A percentile compares a stretch with the other conserved stretches of the same genome.
Conservation (phyloP, 2,888 invertebrate genomes). For the Troilus luridus region DNA sequence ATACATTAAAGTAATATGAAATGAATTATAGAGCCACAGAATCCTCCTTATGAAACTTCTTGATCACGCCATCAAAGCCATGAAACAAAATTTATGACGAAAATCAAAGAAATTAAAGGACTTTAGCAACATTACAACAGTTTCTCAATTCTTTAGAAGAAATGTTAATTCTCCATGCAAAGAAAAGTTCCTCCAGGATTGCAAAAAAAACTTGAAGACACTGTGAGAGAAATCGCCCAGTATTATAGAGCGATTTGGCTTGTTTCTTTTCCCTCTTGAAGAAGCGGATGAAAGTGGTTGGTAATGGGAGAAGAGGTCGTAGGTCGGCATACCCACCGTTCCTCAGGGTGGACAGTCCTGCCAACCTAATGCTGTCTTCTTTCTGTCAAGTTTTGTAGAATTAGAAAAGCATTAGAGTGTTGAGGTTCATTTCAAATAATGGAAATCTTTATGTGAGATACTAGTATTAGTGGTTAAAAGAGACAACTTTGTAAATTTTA, state of each 20-base stretch:
- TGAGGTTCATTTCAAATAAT: not conserved
- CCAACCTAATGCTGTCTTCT: not conserved
- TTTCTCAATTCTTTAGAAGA: not conserved
- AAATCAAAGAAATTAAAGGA: not conserved
- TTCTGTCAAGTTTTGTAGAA: not conserved
- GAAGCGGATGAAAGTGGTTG: constrained; percentile 29
- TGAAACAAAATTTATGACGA: not conserved
- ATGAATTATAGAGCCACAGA: too few species aligned
- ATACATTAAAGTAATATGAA: too few species aligned
- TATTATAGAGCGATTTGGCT: constrained; percentile 34
- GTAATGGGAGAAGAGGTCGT: constrained; percentile 3
- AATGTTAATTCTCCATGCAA: not conserved
- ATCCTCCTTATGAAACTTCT: too few species aligned
- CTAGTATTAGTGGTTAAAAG: too few species aligned
- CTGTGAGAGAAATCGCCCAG: not conserved
- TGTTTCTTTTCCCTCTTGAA: not conserved
- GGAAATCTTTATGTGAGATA: too few species aligned
- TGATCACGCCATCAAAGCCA: not conserved
- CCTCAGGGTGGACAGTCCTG: not conserved
- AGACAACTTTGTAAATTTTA: too few species aligned
- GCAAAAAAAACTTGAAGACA: not conserved
- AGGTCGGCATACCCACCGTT: constrained; percentile 20
- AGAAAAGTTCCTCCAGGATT: not conserved
- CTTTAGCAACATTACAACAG: not conserved
- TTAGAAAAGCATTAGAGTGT: not conserved